Percentiles rank a stretch among this genome's conserved stretches.
phyloP scores from a whole-genome alignment of 2,113 vertebrate species.

The Pelecanus crispus region DNA sequence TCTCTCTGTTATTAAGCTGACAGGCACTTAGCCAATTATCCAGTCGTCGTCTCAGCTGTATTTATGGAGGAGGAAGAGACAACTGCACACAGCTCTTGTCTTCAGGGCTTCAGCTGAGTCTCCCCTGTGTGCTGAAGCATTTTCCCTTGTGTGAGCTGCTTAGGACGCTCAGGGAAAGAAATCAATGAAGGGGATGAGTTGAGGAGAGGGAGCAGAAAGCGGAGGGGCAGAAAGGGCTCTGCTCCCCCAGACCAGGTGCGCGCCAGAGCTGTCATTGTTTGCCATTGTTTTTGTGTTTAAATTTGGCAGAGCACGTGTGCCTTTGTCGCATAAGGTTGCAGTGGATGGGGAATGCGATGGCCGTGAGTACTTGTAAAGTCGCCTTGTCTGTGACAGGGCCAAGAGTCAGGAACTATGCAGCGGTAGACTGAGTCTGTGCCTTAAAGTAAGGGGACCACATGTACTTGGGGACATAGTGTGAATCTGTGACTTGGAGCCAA shows the following conservation, averaged over 20 bases:
- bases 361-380: neutral
- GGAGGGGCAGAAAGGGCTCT: neutral
- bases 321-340: neutral
- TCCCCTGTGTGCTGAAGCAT: constrained; percentile 17
- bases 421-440: neutral
- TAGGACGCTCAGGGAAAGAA: neutral
- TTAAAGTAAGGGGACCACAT: neutral
- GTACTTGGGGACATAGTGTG: neutral
- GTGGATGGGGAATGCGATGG: neutral
- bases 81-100: constrained; percentile 35
- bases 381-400: neutral
- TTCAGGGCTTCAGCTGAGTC: constrained; percentile 50
- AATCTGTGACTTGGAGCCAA: neutral
- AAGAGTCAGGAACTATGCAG: neutral
- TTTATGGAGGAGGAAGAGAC: constrained; percentile 57
- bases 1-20: constrained; percentile 54
- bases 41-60: constrained; percentile 49
- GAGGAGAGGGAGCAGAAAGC: neutral
- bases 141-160: constrained; percentile 6
- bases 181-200: neutral
- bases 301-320: neutral
- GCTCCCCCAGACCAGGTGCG: neutral
- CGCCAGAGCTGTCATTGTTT: neutral
- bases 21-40: constrained; percentile 64
- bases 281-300: neutral